phyloP scores from a whole-genome alignment of 2,888 invertebrate species.

The Phyto melanocephala region DNA sequence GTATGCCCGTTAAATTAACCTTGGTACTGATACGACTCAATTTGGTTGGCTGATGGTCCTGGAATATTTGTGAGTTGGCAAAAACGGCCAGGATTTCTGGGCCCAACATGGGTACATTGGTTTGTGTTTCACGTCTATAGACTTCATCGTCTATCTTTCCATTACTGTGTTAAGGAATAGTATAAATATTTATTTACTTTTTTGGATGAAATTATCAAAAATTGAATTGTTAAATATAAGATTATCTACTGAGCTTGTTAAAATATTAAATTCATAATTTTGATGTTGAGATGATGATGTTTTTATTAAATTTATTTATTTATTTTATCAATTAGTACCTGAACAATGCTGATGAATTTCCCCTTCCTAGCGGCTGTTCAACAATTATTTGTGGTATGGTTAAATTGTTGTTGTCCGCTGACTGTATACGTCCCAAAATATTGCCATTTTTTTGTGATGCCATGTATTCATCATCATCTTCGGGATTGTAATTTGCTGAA shows the following conservation, averaged over 20 bases:
- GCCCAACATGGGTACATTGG: conserved; percentile 78
- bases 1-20: conserved; percentile 74
- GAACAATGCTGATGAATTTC: conserved; percentile 71
- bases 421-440: conserved; percentile 72
- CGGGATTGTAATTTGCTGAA: conserved; percentile 79
- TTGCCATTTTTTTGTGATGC: conserved; percentile 74
- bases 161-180: conserved; percentile 67
- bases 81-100: conserved; percentile 79
- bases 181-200: conserved; percentile 24
- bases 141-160: conserved; percentile 79
- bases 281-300: neutral
- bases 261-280: neutral
- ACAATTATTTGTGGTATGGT: conserved; percentile 75
- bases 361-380: conserved; percentile 75
- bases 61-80: conserved; percentile 79
- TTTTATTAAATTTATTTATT: conserved; percentile 47
- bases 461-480: conserved; percentile 78
- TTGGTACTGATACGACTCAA: conserved; percentile 76
- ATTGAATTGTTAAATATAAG: conserved; percentile 63
- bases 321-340: conserved; percentile 72
- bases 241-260: neutral
- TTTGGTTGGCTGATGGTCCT: conserved; percentile 78
- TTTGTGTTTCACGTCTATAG: conserved; percentile 78
- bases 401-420: conserved; percentile 76
- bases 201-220: neutral